phyloP scores from a whole-genome alignment of 2,113 vertebrate species.

The Tupaia chinensis region DNA sequence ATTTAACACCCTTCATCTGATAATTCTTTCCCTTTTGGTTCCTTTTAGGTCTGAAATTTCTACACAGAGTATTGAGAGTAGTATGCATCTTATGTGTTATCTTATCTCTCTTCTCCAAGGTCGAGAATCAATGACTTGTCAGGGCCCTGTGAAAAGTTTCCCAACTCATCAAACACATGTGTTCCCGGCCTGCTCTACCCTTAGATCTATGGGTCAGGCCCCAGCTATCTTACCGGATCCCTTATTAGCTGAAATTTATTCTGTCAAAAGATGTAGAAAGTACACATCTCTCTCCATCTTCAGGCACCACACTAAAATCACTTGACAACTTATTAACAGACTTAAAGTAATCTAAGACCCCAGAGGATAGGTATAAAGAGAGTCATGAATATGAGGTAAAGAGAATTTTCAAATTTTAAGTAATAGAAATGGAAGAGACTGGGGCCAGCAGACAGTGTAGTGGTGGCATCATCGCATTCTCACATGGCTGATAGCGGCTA shows the following conservation, averaged over 20 bases:
- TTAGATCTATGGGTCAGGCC: background rate
- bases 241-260: background rate
- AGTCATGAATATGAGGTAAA: background rate
- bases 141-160: background rate
- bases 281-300: background rate
- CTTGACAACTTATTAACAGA: background rate
- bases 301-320: background rate
- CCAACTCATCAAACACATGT: background rate
- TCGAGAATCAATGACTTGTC: background rate
- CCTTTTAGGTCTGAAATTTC: background rate
- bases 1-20: background rate
- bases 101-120: background rate
- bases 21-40: background rate
- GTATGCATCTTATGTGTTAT: background rate
- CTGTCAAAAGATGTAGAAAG: slow-evolving; percentile 16
- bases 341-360: background rate
- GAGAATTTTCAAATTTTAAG: background rate
- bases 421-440: background rate
- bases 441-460: no score
- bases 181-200: background rate
- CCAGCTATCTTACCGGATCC: slow-evolving; percentile 10
- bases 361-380: background rate
- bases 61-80: background rate
- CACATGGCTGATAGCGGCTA: no score
- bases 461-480: no score